Base-by-base conservation (phyloP, 23 tunicate species). In the Styela clava region DNA sequence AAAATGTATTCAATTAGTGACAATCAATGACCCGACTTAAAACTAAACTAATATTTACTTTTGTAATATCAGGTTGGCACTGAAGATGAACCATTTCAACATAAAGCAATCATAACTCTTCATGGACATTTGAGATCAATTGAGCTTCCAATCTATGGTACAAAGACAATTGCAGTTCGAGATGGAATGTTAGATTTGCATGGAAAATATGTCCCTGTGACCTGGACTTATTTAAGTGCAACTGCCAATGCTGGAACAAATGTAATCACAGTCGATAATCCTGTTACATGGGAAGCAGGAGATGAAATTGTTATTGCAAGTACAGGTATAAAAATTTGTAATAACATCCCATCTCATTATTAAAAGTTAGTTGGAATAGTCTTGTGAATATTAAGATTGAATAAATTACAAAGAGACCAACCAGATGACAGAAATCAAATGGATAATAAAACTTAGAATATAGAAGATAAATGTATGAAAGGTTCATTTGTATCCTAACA, bases 271-370 rank as follows among this genome's bases (percentile, higher is more conserved):
- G 61, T 87, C 21, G 64, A 89, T 64, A 84, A 85, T 36, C 63
- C 86, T 2, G 88, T 83, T 1, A 79, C 88, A 36, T 95, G 99
- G 99, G 34, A 74, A 26, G 95, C 64, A 23, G 99, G 95, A 20
- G 95, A 89, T 83, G 74, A 89, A 34, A 89, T 95, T 63, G 95
- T 86, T 24, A 91, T 95, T 16, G 99, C 99, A 3, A 61, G 97
- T 21, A 89, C 99, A 35, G 99, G 99, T 31, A 19, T 28, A 72
- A 76, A 71, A 32, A 26, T 81, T 72, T 52, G 64, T 20, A 33
- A n/a, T n/a, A n/a, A n/a, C n/a, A n/a, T n/a, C n/a, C n/a, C n/a
- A n/a, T n/a, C n/a, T n/a, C n/a, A n/a, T n/a, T n/a, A n/a, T n/a
- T n/a, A n/a, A n/a, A n/a, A n/a, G n/a, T n/a, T n/a, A n/a, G n/a